Evolutionary conservation across 2,797 vertebrate genomes (phyloP).

Genomic region (Danio albolineatus): DNA sequence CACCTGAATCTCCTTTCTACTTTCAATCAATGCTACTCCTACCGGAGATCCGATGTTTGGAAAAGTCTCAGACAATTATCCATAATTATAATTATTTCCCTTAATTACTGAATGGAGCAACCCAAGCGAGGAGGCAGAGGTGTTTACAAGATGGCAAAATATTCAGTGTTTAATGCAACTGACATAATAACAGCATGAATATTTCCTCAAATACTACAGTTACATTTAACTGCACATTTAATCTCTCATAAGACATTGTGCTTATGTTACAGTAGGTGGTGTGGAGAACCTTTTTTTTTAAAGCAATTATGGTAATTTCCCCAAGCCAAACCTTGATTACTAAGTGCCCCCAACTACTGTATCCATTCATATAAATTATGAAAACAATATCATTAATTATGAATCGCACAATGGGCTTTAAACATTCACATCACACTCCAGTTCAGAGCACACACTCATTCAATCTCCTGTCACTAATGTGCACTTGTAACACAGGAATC

Average conservation of each 20-base stretch:
- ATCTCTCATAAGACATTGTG: not conserved
- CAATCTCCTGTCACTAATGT: slow-evolving; percentile 39
- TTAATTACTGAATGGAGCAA: slow-evolving; percentile 16
- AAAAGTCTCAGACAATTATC: not conserved
- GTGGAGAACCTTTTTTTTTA: not conserved
- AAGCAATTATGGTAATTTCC: slow-evolving; percentile 5
- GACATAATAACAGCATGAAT: not conserved
- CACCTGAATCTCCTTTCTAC: not conserved
- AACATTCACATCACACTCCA: slow-evolving; percentile 30
- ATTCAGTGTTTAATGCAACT: not conserved
- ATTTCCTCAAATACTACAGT: not conserved
- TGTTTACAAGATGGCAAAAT: slow-evolving; percentile 6
- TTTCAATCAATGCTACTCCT: slow-evolving; percentile 1
- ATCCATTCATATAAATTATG: slow-evolving; percentile 31
- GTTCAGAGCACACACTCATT: slow-evolving; percentile 23
- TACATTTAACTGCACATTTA: not conserved
- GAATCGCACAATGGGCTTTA: slow-evolving; percentile 26
- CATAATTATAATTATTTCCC: slow-evolving; percentile 20
- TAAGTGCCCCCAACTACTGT: not conserved
- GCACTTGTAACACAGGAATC: slow-evolving; percentile 37
- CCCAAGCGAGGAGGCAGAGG: not conserved
- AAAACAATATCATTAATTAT: slow-evolving; percentile 49
- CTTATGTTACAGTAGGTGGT: no score
- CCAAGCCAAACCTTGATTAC: slow-evolving; percentile 18
- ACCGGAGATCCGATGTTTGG: not conserved